These are phyloP conservation scores for Epirrhoe tristata DNA, from an alignment of 2,888 invertebrate species.

Conservation along the genomic window DNA sequence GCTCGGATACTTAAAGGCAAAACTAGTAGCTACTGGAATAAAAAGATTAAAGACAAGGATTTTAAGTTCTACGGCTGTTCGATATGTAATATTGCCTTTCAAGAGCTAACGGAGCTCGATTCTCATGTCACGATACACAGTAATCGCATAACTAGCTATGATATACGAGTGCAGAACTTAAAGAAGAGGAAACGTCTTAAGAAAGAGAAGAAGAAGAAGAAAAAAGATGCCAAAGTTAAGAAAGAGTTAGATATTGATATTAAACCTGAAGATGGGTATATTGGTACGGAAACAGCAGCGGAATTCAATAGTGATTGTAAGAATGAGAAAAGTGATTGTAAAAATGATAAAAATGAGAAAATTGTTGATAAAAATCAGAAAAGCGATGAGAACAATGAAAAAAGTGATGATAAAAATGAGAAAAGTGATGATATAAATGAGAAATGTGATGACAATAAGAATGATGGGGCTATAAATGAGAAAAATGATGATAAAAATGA, in stretches of 20 bases:
- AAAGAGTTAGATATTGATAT: conserved; percentile 63
- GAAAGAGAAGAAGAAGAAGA: conserved; percentile 64
- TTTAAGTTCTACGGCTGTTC: conserved; percentile 77
- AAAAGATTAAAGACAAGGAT: conserved; percentile 68
- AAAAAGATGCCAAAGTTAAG: conserved; percentile 56
- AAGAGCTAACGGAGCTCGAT: conserved; percentile 63
- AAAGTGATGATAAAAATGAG: neutral
- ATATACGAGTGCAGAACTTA: conserved; percentile 68
- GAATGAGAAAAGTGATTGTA: conserved; percentile 20
- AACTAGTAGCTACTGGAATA: conserved; percentile 67
- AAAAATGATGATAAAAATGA: conserved; percentile 29
- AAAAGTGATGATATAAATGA: neutral
- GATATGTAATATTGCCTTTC: conserved; percentile 69
- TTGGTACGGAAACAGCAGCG: conserved; percentile 65
- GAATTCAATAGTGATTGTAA: conserved; percentile 41
- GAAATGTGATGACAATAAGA: neutral
- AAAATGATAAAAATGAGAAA: conserved; percentile 18
- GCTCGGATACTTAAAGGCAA: conserved; percentile 47
- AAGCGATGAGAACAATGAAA: conserved; percentile 51
- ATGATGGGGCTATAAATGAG: neutral
- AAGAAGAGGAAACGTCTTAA: conserved; percentile 65
- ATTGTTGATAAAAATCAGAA: conserved; percentile 7
- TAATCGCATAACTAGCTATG: conserved; percentile 74
- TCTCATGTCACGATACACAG: conserved; percentile 71
- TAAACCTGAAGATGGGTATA: conserved; percentile 77